Evolutionary conservation across 2,888 invertebrate species (phyloP).

Genomic region (Anaspis maculata): DNA sequence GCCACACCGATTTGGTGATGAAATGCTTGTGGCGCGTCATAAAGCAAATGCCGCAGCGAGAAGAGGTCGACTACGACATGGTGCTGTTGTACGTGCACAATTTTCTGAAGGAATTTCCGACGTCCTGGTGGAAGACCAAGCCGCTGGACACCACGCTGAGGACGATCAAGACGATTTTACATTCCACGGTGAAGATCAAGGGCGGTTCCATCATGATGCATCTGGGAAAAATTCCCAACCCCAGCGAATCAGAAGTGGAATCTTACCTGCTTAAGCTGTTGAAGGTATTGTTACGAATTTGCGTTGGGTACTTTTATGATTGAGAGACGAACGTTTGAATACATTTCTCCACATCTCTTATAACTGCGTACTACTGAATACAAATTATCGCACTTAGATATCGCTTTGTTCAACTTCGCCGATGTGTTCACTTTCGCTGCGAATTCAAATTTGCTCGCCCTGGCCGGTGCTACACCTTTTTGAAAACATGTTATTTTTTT

Average conservation of each 20-base stretch:
- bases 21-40: slow-evolving; percentile 95
- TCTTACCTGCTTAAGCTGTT: slow-evolving; percentile 75
- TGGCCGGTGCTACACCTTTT: too few relatives aligned
- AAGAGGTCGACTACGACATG: slow-evolving; percentile 67
- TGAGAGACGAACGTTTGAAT: too few relatives aligned
- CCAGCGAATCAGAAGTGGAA: slow-evolving; percentile 78
- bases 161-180: slow-evolving; percentile 90
- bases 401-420: too few relatives aligned
- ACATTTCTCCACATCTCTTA: too few relatives aligned
- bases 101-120: slow-evolving; percentile 83
- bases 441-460: too few relatives aligned
- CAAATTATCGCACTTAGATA: too few relatives aligned
- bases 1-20: slow-evolving; percentile 76
- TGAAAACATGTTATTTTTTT: too few relatives aligned
- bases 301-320: too few relatives aligned
- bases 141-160: slow-evolving; percentile 79
- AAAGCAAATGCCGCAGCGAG: slow-evolving; percentile 69
- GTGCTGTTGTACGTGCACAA: slow-evolving; percentile 77
- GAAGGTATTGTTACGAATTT: too few relatives aligned
- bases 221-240: slow-evolving; percentile 66
- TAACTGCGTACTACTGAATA: too few relatives aligned
- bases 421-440: too few relatives aligned
- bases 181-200: slow-evolving; percentile 83
- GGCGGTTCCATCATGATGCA: slow-evolving; percentile 75
- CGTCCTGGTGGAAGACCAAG: slow-evolving; percentile 76